These are phyloP conservation scores for Chlorospingus semifuscus DNA, from an alignment of 2,797 vertebrate species.

Conservation along the genomic window DNA sequence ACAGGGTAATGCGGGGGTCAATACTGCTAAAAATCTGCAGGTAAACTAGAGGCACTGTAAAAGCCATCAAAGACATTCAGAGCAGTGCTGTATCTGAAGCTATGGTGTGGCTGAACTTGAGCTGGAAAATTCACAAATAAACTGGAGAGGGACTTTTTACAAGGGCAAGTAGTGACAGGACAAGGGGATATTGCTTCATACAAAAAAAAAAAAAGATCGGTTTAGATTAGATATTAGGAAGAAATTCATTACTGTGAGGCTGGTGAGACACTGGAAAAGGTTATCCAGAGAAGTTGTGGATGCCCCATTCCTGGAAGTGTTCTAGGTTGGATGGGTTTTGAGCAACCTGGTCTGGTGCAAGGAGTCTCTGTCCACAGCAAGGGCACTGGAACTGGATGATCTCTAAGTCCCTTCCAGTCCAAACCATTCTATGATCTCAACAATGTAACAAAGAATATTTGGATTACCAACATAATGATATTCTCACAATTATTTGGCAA, in stretches of 20 bases:
- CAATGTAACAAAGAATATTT: not conserved
- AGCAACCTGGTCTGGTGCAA: not conserved
- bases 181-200: not conserved
- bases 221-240: not conserved
- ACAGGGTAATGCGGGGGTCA: fast-evolving
- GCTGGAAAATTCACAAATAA: not conserved
- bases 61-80: not conserved
- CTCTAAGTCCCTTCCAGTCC: not conserved
- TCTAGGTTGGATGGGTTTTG: not conserved
- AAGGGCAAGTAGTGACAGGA: not conserved
- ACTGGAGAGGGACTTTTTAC: not conserved
- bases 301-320: not conserved
- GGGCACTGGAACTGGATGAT: not conserved
- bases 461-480: not conserved
- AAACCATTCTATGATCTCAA: not conserved
- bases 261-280: not conserved
- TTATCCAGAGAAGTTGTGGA: not conserved
- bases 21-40: not conserved
- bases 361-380: not conserved
- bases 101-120: not conserved
- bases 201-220: not conserved
- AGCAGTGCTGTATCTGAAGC: not conserved
- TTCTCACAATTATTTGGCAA: not conserved
- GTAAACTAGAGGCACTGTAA: not conserved
- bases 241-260: not conserved